Evolutionary conservation across 2,888 invertebrate species (phyloP).

Genomic region (Ophraella communa): DNA sequence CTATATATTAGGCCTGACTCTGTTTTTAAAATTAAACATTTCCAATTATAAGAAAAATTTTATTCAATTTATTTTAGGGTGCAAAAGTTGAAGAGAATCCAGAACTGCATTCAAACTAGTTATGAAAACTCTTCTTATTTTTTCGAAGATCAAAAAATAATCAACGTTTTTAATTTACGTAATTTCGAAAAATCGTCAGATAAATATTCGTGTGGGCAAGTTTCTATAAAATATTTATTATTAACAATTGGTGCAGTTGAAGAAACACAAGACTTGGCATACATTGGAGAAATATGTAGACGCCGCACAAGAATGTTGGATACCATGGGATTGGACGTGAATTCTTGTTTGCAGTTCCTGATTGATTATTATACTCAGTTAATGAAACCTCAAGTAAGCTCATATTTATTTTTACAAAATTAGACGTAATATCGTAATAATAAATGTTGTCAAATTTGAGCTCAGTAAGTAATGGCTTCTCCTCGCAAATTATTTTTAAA

Average conservation of each 20-base stretch:
- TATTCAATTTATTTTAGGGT: slow-evolving; percentile 51
- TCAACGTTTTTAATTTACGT: slow-evolving; percentile 65
- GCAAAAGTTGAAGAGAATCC: slow-evolving; percentile 52
- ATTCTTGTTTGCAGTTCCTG: slow-evolving; percentile 91
- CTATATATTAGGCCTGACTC: not conserved
- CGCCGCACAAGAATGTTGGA: slow-evolving; percentile 59
- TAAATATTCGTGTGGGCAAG: slow-evolving; percentile 67
- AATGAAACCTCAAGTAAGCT: slow-evolving; percentile 64
- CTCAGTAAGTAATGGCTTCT: too few relatives aligned
- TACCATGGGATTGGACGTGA: slow-evolving; percentile 79
- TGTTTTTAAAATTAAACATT: not conserved
- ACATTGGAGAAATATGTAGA: slow-evolving; percentile 47
- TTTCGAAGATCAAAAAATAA: slow-evolving; percentile 34
- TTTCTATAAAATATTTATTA: slow-evolving; percentile 69
- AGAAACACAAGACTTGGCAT: slow-evolving; percentile 58
- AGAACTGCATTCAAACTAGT: slow-evolving; percentile 49
- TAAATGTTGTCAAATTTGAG: too few relatives aligned
- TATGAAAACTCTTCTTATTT: slow-evolving; percentile 43
- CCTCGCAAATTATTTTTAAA: too few relatives aligned
- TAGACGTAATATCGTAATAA: too few relatives aligned
- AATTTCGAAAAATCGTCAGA: slow-evolving; percentile 66
- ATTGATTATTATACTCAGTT: slow-evolving; percentile 89
- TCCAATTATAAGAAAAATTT: too few relatives aligned
- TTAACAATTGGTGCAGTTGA: slow-evolving; percentile 65
- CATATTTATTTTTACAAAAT: too few relatives aligned